Evolutionary conservation across 1,140 invertebrate species (phyloP), one percentile per base, ranked within the genome.

Genomic region (Parasteatoda tepidariorum): DNA sequence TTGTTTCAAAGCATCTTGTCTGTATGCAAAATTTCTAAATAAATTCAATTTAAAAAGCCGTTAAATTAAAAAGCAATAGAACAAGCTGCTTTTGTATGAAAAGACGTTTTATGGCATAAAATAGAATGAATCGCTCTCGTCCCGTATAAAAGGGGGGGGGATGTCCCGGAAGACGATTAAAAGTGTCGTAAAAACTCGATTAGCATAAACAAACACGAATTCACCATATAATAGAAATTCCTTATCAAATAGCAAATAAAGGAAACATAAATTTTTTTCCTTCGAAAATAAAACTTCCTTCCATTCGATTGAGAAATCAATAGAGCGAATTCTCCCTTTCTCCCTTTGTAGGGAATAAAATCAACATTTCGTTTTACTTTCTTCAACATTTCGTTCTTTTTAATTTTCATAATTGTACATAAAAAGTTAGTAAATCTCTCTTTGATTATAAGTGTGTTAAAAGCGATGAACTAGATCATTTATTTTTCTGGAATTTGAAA

Each of bases 171-270:
- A 57, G 26, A 22, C 64, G 76, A 79, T 79, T 79, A 79, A 79
- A 79, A 68, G 62, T 38, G 48, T 57, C 76, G 48, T 79, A 79
- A 79, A 79, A 79, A 79, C 76, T 68, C 62, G 76, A 79, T 79
- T 79, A 79, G 76, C 76, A 79, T 79, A 79, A 67, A 68, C 76
- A 79, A 79, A 79, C 64, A 79, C 34, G 76, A 79, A 67, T 68
- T 68, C 30, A 22, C 34, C 54, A 22, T 66, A 41, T 79, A 79
- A 68, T 79, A 79, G 62, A 68, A 79, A 79, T 79, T 79, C 33
- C 66, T 64, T 79, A 79, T 79, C 76, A 79, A 79, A 79, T 57
- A 79, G 62, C 64, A 64, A 57, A 68, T 79, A 79, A 79, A 33
- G 68, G 76, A 31, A 31, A 68, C 76, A 79, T 79, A 67, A 79